Evolutionary conservation across 2,888 invertebrate species (phyloP).

Genomic region (Spilosoma lubricipeda): DNA sequence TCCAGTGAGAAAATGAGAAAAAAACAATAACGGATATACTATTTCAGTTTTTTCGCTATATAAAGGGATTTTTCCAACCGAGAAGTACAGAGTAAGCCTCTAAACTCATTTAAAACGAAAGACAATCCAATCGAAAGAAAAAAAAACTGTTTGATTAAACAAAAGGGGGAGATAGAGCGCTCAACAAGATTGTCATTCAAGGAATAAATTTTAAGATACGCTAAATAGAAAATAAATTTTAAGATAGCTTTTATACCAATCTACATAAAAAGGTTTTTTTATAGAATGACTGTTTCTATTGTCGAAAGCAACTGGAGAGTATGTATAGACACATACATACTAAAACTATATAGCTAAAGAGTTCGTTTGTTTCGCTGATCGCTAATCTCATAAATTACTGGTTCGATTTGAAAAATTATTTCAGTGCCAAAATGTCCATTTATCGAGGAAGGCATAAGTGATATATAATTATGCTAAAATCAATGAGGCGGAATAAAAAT

Average conservation of each 20-base stretch:
- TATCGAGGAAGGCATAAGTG: too few relatives aligned
- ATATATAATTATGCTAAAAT: too few relatives aligned
- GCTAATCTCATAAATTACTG: too few relatives aligned
- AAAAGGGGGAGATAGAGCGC: conserved; percentile 40
- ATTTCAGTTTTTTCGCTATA: neutral
- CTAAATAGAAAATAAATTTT: neutral
- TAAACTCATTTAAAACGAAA: conserved; percentile 25
- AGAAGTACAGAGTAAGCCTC: conserved; percentile 13
- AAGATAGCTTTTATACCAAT: conserved; percentile 9
- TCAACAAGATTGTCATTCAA: conserved; percentile 34
- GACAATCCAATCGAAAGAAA: conserved; percentile 36
- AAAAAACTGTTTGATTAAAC: conserved; percentile 44
- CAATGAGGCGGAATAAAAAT: too few relatives aligned
- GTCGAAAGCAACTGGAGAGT: neutral
- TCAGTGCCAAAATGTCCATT: too few relatives aligned
- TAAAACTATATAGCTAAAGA: too few relatives aligned
- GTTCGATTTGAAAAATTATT: too few relatives aligned
- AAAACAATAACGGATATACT: neutral
- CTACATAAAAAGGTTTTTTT: neutral
- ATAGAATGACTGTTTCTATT: neutral
- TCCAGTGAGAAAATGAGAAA: neutral
- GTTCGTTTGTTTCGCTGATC: too few relatives aligned
- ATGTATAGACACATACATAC: neutral
- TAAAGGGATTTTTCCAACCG: neutral
- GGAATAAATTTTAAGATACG: conserved; percentile 26